Evolutionary conservation across 2,888 invertebrate species (phyloP).

Genomic region (Sesia bembeciformis): DNA sequence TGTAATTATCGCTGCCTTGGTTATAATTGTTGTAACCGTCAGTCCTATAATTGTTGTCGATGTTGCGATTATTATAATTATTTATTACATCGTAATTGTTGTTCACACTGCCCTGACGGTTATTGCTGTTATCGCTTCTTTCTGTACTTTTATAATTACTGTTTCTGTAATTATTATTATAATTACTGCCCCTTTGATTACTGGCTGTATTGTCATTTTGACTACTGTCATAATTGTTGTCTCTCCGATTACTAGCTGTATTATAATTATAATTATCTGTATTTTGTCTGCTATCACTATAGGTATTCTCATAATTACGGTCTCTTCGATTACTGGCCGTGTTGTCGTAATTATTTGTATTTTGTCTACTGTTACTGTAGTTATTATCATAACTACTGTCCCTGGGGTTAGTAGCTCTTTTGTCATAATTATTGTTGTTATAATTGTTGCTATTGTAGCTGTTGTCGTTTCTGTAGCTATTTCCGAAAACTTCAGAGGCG

Average conservation of each 20-base stretch:
- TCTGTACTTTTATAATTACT: not conserved
- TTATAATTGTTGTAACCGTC: not conserved
- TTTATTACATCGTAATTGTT: not conserved
- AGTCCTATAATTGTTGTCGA: not conserved
- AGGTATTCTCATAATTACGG: not conserved
- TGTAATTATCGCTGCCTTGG: not conserved
- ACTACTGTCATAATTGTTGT: not conserved
- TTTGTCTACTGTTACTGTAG: not conserved
- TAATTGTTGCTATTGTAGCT: not conserved
- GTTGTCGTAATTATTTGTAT: not conserved
- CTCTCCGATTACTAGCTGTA: not conserved
- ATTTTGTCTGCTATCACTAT: not conserved
- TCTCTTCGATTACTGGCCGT: not conserved
- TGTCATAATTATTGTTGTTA: not conserved
- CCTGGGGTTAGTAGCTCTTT: not conserved
- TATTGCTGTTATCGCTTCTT: not conserved
- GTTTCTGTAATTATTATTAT: not conserved
- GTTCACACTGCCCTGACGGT: not conserved
- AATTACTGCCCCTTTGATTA: not conserved
- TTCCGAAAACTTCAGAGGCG: slow-evolving; percentile 17
- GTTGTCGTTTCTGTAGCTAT: not conserved
- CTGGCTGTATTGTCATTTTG: not conserved
- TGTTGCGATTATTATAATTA: not conserved
- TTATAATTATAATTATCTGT: not conserved
- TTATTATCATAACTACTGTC: not conserved